Evolutionary conservation across 2,888 invertebrate genomes (phyloP), one percentile per base, ranked within the genome.

Genomic region (Oscheius myriophilus): DNA sequence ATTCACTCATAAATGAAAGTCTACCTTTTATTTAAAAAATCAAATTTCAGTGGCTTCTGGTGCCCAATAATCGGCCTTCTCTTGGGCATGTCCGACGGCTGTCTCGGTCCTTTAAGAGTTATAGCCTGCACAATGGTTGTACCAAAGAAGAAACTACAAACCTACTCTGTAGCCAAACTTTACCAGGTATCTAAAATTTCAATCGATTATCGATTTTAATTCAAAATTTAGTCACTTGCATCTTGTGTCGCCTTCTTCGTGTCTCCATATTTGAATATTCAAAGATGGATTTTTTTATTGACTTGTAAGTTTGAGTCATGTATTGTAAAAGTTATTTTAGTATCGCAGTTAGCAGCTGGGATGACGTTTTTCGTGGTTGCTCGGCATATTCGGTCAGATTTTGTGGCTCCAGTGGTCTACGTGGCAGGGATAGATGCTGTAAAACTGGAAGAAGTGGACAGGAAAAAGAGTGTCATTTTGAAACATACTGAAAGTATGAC

Each of bases 161-260:
- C 58, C 18, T 67, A 67, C 23, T 67, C 67, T 14, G 67, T 58
- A 14, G 67, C 67, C 33, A 67, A 67, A 42, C 51, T 67, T 4
- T 67, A 52, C 33, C 67, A 67, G 58, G 65, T 65, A 65, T 18
- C 23, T 14, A 0, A 43, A 6, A 21, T 11, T 14, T 33, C 33
- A 33, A 23, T 21, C 16, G 14, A 3, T 14, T 11, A 54, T 54
- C 16, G 12, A 39, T 26, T 26, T n/a, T 57, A 4, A 2, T 54
- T 6, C 14, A 16, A n/a, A n/a, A n/a, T 65, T n/a, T 21, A 65
- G 65, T 67, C 67, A 1, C 41, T 67, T 21, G 67, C 67, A 25
- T 43, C 58, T 12, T 67, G 67, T n/a, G 39, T 67, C 18, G 67
- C 58, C 21, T 57, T 53, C 51, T 67, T 67, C 67, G 39, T 67